These are phyloP conservation scores for Palythoa grandiflora DNA, from an alignment of 92 coral and sea anemone genomes.

Conservation along the genomic window DNA sequence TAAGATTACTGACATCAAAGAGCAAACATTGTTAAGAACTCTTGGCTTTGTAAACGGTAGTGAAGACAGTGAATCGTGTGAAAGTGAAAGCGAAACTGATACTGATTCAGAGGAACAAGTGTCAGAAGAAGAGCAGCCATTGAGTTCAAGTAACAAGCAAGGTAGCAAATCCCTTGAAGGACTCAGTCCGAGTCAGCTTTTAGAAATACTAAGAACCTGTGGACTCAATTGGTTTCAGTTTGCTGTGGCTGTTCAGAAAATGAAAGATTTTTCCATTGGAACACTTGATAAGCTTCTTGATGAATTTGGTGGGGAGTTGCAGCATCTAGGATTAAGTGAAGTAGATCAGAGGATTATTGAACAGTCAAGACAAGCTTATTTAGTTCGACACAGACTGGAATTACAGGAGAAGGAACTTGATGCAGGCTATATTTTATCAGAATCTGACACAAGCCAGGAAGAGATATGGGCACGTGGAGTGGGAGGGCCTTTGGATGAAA, in stretches of 20 bases:
- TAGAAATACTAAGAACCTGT: conserved; percentile 49
- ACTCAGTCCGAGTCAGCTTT: conserved; percentile 46
- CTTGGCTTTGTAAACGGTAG: conserved; percentile 46
- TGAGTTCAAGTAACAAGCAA: conserved; percentile 46
- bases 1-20: conserved; percentile 62
- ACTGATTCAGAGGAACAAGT: conserved; percentile 37
- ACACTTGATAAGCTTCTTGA: conserved; percentile 47
- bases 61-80: conserved; percentile 49
- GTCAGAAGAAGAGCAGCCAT: conserved; percentile 30
- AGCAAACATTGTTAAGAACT: conserved; percentile 57
- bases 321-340: conserved; percentile 31
- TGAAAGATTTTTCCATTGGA: conserved; percentile 37
- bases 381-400: conserved; percentile 33
- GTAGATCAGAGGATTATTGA: conserved; percentile 40
- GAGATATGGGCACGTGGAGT: conserved; percentile 58
- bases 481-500: conserved; percentile 55
- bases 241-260: conserved; percentile 36
- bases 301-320: conserved; percentile 45
- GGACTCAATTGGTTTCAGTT: conserved; percentile 55
- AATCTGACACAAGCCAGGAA: conserved; percentile 65
- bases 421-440: conserved; percentile 40
- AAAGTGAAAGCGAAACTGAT: conserved; percentile 65
- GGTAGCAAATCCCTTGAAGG: conserved; percentile 37
- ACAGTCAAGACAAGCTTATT: conserved; percentile 65
- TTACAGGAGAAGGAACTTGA: conserved; percentile 43